Evolutionary conservation across 2,113 vertebrate species (phyloP).

Genomic region (Gallinago jamesoni): DNA sequence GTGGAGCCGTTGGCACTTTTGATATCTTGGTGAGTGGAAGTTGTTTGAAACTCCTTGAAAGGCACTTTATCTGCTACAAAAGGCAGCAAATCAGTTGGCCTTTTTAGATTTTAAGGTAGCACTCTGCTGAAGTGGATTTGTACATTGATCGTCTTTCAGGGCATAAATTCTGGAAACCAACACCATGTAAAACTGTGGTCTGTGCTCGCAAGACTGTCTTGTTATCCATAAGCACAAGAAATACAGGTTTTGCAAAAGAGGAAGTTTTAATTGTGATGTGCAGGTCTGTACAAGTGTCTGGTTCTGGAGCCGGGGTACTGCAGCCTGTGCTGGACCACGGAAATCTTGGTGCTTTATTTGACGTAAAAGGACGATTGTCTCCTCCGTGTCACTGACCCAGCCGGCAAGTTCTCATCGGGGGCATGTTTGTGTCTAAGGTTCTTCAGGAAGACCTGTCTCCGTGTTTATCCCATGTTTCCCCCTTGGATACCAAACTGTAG

Average conservation of each 20-base stretch:
- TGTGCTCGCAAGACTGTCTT: background rate
- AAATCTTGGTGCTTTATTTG: background rate
- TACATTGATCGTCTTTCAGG: background rate
- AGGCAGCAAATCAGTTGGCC: conserved; percentile 7
- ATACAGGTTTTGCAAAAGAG: background rate
- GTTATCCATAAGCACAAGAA: background rate
- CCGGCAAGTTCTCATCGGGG: background rate
- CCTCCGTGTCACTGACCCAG: background rate
- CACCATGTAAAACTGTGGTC: background rate
- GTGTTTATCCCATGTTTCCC: background rate
- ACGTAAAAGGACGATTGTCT: background rate
- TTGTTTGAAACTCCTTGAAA: conserved; percentile 18
- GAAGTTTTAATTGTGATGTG: background rate
- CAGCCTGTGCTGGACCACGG: background rate
- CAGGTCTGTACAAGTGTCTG: background rate
- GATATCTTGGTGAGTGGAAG: conserved; percentile 52
- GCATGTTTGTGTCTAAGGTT: background rate
- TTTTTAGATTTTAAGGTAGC: background rate
- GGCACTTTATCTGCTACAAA: background rate
- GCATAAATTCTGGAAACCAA: background rate
- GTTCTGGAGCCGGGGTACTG: background rate
- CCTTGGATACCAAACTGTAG: background rate
- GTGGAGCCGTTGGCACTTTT: conserved; percentile 31
- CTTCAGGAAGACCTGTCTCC: background rate
- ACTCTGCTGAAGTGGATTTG: background rate